Conservation (phyloP, 2,797 vertebrate genomes). For the Aulostomus chinensis region DNA sequence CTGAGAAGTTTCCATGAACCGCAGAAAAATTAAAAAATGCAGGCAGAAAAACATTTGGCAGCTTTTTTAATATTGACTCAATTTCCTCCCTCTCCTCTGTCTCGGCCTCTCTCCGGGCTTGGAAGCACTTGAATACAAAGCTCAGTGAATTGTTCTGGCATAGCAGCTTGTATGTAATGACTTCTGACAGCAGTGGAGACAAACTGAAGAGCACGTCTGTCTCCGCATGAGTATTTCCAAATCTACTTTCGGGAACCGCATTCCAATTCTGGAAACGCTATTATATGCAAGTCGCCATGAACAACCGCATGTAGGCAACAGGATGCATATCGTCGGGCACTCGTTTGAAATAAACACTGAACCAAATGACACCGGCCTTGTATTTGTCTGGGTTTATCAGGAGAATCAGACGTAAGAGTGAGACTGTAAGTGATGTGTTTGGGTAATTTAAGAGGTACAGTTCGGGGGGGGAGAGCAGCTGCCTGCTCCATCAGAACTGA, state of each 20-base stretch:
- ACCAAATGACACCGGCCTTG: not conserved
- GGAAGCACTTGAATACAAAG: slow-evolving; percentile 65
- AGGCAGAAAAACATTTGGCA: slow-evolving; percentile 53
- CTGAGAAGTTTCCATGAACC: slow-evolving; percentile 42
- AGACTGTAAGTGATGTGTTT: slow-evolving; percentile 35
- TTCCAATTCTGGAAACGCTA: slow-evolving; percentile 71
- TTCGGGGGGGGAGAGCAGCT: slow-evolving; percentile 51
- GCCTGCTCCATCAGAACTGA: slow-evolving; percentile 56
- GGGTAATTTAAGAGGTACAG: slow-evolving; percentile 48
- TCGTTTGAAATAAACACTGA: slow-evolving; percentile 28
- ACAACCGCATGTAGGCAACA: slow-evolving; percentile 52
- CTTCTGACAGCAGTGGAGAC: slow-evolving; percentile 79
- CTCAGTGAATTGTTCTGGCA: slow-evolving; percentile 70
- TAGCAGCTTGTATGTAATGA: slow-evolving; percentile 70
- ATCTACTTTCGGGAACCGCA: slow-evolving; percentile 65
- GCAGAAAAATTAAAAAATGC: slow-evolving; percentile 38
- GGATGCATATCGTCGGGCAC: slow-evolving; percentile 23
- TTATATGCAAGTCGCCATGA: slow-evolving; percentile 56
- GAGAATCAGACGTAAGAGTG: slow-evolving; percentile 16
- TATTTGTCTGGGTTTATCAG: slow-evolving; percentile 6
- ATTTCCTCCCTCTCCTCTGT: slow-evolving; percentile 2
- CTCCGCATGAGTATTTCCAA: slow-evolving; percentile 63
- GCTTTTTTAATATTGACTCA: slow-evolving; percentile 38
- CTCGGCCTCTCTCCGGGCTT: slow-evolving; percentile 46
- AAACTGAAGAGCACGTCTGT: slow-evolving; percentile 71